Percentiles rank a stretch among this genome's conserved stretches.
Conservation (phyloP, 1,140 invertebrate species). For the Brachystomella parvula region DNA sequence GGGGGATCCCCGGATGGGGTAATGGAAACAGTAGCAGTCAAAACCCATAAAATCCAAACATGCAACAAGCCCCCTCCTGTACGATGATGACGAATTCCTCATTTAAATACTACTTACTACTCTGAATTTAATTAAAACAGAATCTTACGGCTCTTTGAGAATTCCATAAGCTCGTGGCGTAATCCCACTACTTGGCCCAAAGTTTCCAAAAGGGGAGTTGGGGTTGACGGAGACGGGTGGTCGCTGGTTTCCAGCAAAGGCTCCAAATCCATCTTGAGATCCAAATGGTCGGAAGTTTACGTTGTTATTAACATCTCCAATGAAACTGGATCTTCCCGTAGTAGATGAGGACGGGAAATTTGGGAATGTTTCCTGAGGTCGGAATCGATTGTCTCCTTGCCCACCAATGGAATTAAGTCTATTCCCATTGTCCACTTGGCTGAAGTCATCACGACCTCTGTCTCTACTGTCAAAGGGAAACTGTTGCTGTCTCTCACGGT, state of each 20-base stretch:
- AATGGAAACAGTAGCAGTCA: background rate
- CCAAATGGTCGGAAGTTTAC: background rate
- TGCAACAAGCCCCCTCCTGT: background rate
- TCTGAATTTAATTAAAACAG: background rate
- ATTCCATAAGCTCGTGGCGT: background rate
- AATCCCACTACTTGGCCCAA: background rate
- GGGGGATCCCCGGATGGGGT: background rate
- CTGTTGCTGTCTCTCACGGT: background rate
- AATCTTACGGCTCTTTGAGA: slow-evolving; percentile 23
- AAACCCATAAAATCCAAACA: background rate
- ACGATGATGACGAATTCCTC: background rate
- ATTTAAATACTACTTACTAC: background rate
- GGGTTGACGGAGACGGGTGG: too few species aligned
- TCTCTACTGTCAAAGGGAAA: background rate
- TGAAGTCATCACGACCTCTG: background rate
- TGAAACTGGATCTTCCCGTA: background rate
- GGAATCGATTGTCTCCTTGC: background rate
- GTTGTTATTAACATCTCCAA: background rate
- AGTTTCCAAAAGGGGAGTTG: slow-evolving; percentile 1
- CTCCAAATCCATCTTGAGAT: background rate
- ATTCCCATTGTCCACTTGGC: background rate
- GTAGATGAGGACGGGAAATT: background rate
- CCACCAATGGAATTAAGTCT: slow-evolving; percentile 1
- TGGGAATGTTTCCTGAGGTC: background rate
- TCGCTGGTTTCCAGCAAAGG: background rate